phyloP scores from a whole-genome alignment of 2,888 invertebrate genomes.

The Oeneis ivallda region DNA sequence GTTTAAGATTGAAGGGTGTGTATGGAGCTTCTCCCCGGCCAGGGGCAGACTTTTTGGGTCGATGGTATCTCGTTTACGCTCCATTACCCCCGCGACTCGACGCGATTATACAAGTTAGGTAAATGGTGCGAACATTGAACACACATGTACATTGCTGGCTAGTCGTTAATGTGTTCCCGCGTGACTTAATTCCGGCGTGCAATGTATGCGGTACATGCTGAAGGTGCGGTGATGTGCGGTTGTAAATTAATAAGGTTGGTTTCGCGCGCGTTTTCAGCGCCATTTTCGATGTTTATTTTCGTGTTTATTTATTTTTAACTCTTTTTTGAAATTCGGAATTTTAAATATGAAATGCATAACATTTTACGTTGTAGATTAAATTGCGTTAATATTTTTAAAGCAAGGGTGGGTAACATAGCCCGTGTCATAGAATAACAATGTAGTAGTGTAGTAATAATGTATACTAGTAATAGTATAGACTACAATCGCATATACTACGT shows the following conservation, averaged over 20 bases:
- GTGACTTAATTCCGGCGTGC: conserved; percentile 29
- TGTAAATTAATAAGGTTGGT: conserved; percentile 30
- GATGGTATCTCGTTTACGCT: conserved; percentile 59
- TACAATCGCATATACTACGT: too few species aligned
- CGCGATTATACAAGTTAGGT: conserved; percentile 42
- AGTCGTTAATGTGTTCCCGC: conserved; percentile 29
- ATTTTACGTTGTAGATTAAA: not conserved
- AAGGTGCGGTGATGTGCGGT: conserved; percentile 26
- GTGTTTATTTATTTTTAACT: conserved; percentile 25
- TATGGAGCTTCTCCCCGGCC: not conserved
- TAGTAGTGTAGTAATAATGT: too few species aligned
- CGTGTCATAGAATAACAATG: too few species aligned
- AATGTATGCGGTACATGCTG: conserved; percentile 28
- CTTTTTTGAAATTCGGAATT: conserved; percentile 18
- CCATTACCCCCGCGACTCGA: conserved; percentile 54
- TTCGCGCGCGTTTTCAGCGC: conserved; percentile 29
- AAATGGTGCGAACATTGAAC: conserved; percentile 39
- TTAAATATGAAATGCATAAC: conserved; percentile 6
- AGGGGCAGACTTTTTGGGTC: conserved; percentile 29
- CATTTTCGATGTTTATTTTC: conserved; percentile 26
- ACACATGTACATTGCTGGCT: conserved; percentile 37
- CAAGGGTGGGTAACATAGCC: not conserved
- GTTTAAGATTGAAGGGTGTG: too few species aligned
- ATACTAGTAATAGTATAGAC: too few species aligned
- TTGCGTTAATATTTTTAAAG: not conserved